Percentiles rank a stretch among this genome's conserved stretches.
Evolutionary conservation across 2,888 invertebrate genomes (phyloP).

Genomic region (Apotomis turbidana): DNA sequence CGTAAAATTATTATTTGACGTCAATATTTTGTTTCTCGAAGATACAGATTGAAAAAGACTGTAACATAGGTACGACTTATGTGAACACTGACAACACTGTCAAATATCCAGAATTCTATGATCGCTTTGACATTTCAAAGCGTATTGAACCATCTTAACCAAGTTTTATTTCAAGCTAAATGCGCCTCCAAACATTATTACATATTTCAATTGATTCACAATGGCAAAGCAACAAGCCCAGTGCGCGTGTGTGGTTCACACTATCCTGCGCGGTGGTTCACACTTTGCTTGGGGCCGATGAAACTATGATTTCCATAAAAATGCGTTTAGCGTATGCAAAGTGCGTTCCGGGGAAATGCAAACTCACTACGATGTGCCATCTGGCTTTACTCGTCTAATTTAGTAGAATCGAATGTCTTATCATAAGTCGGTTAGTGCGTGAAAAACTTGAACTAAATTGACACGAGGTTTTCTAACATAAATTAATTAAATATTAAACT

Average conservation of each 20-base stretch:
- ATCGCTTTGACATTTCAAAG: no score
- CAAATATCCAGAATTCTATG: no score
- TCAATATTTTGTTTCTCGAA: background rate
- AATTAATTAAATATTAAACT: no score
- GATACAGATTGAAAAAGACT: background rate
- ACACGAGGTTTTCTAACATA: background rate
- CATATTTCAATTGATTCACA: no score
- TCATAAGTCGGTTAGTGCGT: background rate
- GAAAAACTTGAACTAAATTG: background rate
- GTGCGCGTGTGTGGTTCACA: background rate
- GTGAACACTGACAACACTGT: no score
- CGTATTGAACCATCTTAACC: no score
- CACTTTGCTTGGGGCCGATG: slow-evolving; percentile 7
- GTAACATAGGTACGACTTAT: no score
- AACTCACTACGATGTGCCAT: background rate
- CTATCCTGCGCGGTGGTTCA: background rate
- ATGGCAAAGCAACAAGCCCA: background rate
- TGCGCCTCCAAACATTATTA: no score
- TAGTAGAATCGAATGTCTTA: background rate
- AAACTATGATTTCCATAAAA: slow-evolving; percentile 34
- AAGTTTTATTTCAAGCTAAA: no score
- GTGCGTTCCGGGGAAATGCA: slow-evolving; percentile 12
- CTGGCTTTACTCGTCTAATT: background rate
- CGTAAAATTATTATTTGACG: background rate
- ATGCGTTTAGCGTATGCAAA: slow-evolving; percentile 34